Evolutionary conservation across 2,888 invertebrate genomes (phyloP).

Genomic region (Andricus quercusramuli): DNA sequence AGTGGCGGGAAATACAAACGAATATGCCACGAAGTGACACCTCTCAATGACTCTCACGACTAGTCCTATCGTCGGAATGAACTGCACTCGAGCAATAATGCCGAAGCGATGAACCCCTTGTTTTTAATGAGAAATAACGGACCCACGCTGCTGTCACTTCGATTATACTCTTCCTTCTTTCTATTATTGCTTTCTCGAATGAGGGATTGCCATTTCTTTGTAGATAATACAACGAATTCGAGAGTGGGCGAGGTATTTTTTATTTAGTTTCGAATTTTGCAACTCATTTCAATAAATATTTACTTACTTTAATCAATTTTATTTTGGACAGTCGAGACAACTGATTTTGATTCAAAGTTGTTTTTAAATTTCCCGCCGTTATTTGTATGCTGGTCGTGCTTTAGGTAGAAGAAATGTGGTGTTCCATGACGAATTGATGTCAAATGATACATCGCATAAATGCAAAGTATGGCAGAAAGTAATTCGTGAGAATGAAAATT

Average conservation of each 20-base stretch:
- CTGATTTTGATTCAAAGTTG: too few species aligned
- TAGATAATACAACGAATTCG: not conserved
- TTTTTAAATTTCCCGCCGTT: too few species aligned
- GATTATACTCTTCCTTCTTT: constrained; percentile 22
- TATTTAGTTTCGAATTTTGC: not conserved
- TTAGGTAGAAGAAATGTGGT: too few species aligned
- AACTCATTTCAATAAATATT: too few species aligned
- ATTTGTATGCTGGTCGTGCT: too few species aligned
- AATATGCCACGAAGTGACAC: constrained; percentile 79
- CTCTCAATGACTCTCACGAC: constrained; percentile 75
- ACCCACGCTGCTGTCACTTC: constrained; percentile 44
- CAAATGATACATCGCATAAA: too few species aligned
- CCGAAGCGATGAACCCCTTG: constrained; percentile 75
- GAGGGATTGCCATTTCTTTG: constrained; percentile 20
- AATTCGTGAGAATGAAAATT: too few species aligned
- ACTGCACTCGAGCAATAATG: constrained; percentile 73
- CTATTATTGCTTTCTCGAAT: constrained; percentile 9
- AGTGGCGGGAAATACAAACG: constrained; percentile 65
- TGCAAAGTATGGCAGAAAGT: too few species aligned
- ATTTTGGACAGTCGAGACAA: too few species aligned
- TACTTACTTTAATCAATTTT: too few species aligned
- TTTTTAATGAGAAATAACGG: constrained; percentile 78
- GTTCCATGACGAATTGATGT: too few species aligned
- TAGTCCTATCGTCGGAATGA: constrained; percentile 57
- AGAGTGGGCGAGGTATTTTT: too few species aligned